Percentiles rank a stretch among this genome's conserved stretches.
phyloP scores from a whole-genome alignment of 1,140 invertebrate genomes.

The Chelonus insularis region DNA sequence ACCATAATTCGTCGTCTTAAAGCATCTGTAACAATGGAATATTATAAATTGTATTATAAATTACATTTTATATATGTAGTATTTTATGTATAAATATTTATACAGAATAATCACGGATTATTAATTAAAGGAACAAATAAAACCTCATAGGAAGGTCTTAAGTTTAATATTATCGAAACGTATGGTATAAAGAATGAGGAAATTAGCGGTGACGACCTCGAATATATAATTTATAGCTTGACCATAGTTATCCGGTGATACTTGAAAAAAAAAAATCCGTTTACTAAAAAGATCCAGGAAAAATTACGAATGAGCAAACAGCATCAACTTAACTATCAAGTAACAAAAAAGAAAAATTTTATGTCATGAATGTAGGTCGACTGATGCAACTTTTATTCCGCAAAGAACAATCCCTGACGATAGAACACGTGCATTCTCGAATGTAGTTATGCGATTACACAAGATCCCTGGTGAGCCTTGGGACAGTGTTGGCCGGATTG shows the following conservation, averaged over 20 bases:
- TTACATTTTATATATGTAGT: too few relatives aligned
- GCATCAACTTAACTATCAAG: neutral
- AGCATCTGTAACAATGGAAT: constrained; percentile 62
- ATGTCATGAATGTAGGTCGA: constrained; percentile 21
- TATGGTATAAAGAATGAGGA: constrained; percentile 22
- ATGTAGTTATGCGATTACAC: constrained; percentile 31
- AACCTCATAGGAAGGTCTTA: neutral
- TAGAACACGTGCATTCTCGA: constrained; percentile 31
- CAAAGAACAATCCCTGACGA: constrained; percentile 24
- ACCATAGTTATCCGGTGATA: constrained; percentile 2
- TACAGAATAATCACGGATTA: constrained; percentile 3
- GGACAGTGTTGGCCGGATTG: neutral
- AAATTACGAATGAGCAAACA: too few relatives aligned
- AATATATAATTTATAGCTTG: neutral
- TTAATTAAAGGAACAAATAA: neutral
- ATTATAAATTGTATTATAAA: neutral
- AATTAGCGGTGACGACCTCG: constrained; percentile 1
- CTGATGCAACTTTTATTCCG: constrained; percentile 29
- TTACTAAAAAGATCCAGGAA: neutral
- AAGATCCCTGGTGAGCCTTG: constrained; percentile 25
- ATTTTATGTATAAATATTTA: neutral
- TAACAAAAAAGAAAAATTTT: constrained; percentile 10
- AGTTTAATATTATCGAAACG: neutral
- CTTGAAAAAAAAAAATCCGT: too few relatives aligned
- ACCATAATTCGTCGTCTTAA: constrained; percentile 80